phyloP scores from a whole-genome alignment of 2,797 vertebrate species.

The Anabacerthia variegaticeps region DNA sequence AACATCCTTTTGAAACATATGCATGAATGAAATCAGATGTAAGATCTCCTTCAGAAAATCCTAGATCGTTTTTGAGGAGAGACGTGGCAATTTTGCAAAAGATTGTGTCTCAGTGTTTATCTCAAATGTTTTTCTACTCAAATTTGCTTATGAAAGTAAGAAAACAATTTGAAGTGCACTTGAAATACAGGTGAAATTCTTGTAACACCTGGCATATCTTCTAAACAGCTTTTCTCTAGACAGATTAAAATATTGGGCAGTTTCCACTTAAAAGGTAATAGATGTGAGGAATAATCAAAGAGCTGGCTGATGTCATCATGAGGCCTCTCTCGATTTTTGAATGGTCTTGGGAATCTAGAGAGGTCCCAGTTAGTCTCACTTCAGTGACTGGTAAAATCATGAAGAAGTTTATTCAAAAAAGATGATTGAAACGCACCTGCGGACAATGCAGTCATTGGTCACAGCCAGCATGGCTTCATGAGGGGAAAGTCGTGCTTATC shows the following conservation, averaged over 20 bases:
- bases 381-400: background rate
- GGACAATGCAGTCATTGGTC: background rate
- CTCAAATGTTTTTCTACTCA: background rate
- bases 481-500: background rate
- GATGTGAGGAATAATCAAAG: background rate
- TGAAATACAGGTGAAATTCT: background rate
- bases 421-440: background rate
- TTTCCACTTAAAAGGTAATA: background rate
- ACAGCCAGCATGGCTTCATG: background rate
- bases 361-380: background rate
- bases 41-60: background rate
- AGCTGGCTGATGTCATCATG: background rate
- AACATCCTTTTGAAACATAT: background rate
- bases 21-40: background rate
- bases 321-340: background rate
- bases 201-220: background rate
- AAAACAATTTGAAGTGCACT: background rate
- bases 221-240: background rate
- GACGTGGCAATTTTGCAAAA: background rate
- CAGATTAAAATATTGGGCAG: background rate
- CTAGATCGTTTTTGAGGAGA: background rate
- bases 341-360: rapidly evolving
- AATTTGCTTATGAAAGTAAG: background rate
- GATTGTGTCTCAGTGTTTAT: background rate
- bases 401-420: background rate